Conservation (phyloP, 2,113 vertebrate species). For the Gymnocephalus cernua region DNA sequence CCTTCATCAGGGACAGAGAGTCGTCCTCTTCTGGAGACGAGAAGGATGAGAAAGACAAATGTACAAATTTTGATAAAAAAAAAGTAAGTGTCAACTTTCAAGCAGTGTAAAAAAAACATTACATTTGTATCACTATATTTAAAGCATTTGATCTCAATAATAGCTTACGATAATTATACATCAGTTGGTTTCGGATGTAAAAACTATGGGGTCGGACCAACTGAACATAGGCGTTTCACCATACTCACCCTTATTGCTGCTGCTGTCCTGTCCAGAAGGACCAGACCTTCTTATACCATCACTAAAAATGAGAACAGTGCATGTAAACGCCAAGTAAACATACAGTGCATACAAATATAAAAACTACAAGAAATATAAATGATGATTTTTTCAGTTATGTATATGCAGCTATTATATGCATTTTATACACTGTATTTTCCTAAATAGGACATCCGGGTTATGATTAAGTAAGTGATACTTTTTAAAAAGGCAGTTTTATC, state of each 20-base stretch:
- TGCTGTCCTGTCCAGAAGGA: conserved; percentile 69
- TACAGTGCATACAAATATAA: not conserved
- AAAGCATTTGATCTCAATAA: not conserved
- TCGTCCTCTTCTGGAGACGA: conserved; percentile 91
- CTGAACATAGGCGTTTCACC: not conserved
- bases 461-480: not conserved
- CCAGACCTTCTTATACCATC: conserved; percentile 76
- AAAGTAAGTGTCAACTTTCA: not conserved
- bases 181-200: not conserved
- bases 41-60: not conserved
- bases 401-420: too few relatives aligned
- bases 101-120: too few relatives aligned
- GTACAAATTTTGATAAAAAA: not conserved
- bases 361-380: not conserved
- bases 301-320: conserved; percentile 48
- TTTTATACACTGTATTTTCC: not conserved
- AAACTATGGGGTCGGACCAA: not conserved
- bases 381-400: not conserved
- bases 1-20: conserved; percentile 88
- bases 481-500: not conserved
- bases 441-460: not conserved
- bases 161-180: not conserved
- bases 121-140: not conserved
- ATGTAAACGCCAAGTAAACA: not conserved
- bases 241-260: conserved; percentile 80